Evolutionary conservation across 2,888 invertebrate species (phyloP).

Genomic region (Ophion ventricosus): DNA sequence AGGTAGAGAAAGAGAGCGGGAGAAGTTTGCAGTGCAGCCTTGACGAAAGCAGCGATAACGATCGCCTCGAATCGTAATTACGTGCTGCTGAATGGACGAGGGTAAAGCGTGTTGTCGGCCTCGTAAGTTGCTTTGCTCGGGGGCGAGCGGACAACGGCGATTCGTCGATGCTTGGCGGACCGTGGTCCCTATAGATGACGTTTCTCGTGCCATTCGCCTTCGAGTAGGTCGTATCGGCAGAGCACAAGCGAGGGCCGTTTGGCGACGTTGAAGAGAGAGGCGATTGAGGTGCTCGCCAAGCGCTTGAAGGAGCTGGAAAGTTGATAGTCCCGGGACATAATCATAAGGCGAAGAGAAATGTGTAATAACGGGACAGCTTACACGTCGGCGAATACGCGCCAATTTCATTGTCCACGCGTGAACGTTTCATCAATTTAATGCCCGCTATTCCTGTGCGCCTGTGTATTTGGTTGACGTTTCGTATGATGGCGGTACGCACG

Average conservation of each 20-base stretch:
- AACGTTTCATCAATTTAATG: conserved; percentile 79
- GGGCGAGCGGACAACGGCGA: conserved; percentile 35
- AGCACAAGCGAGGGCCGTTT: conserved; percentile 19
- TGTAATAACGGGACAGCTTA: conserved; percentile 79
- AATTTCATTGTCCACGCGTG: conserved; percentile 79
- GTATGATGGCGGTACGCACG: conserved; percentile 9
- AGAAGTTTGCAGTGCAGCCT: neutral
- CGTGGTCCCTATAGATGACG: conserved; percentile 4
- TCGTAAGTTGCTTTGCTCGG: conserved; percentile 38
- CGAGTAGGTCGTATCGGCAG: conserved; percentile 38
- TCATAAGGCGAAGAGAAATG: conserved; percentile 74
- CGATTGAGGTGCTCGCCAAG: conserved; percentile 30
- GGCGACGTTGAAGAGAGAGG: conserved; percentile 27
- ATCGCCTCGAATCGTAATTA: conserved; percentile 53
- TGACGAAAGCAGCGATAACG: conserved; percentile 51
- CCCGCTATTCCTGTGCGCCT: conserved; percentile 69
- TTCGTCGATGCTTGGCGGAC: conserved; percentile 9
- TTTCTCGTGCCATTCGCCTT: neutral
- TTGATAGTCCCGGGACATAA: conserved; percentile 71
- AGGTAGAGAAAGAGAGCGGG: too few relatives aligned
- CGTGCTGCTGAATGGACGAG: conserved; percentile 39
- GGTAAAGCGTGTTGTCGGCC: conserved; percentile 35
- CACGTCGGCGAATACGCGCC: conserved; percentile 73
- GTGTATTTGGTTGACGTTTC: conserved; percentile 16
- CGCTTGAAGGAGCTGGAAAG: conserved; percentile 39